A percentile compares a stretch with the other conserved stretches of the same genome.
Conservation (phyloP, 2,888 invertebrate genomes). For the Micropterix aruncella region DNA sequence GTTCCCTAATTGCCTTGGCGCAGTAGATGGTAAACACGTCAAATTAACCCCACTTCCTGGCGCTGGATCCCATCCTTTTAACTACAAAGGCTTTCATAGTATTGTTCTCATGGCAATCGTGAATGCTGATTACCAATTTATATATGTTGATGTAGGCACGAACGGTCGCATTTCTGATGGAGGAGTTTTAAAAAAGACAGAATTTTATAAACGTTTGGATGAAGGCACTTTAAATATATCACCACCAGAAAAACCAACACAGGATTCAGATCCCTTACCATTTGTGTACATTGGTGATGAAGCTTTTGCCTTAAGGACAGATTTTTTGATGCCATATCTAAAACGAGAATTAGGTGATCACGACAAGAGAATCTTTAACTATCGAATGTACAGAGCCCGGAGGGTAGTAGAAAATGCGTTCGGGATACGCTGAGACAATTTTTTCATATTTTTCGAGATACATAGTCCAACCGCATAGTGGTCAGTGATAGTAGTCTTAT, state of each 20-base stretch:
- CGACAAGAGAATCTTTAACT: slow-evolving; percentile 10
- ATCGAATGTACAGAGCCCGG: slow-evolving; percentile 10
- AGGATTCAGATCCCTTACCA: slow-evolving; percentile 5
- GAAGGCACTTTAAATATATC: slow-evolving; percentile 5
- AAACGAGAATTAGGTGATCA: slow-evolving; percentile 4
- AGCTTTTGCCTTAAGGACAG: slow-evolving; percentile 6
- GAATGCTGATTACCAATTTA: slow-evolving; percentile 7
- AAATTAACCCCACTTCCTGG: slow-evolving; percentile 6
- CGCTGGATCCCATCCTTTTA: slow-evolving; percentile 6
- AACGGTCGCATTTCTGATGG: slow-evolving; percentile 5
- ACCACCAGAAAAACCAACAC: slow-evolving; percentile 5
- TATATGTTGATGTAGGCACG: slow-evolving; percentile 4
- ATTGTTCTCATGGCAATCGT: slow-evolving; percentile 8
- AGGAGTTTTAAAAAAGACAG: slow-evolving; percentile 6
- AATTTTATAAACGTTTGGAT: background rate
- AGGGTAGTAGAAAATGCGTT: slow-evolving; percentile 11
- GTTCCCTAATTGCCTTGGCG: slow-evolving; percentile 1
- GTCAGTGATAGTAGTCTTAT: no score
- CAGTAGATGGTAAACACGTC: background rate
- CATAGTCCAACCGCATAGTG: no score
- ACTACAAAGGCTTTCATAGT: slow-evolving; percentile 8
- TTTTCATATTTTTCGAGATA: no score
- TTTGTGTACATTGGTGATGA: slow-evolving; percentile 10
- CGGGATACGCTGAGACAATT: no score
- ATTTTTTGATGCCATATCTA: slow-evolving; percentile 9